Evolutionary conservation across 2,113 vertebrate genomes (phyloP).

Genomic region (Azemiops feae): DNA sequence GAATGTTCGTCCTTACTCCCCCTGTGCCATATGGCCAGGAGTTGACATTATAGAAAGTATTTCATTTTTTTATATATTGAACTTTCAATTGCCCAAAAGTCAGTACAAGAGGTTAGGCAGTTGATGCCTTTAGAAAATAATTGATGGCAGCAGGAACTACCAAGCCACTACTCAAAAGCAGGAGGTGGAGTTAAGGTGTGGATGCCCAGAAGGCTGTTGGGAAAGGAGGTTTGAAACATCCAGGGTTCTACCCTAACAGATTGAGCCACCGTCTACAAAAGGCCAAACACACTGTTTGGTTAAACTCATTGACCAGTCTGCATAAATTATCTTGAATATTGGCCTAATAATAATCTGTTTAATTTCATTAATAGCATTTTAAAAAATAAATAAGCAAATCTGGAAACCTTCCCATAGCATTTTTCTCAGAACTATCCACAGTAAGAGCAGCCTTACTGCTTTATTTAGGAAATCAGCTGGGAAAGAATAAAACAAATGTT

Average conservation of each 20-base stretch:
- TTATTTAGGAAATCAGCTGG: not conserved
- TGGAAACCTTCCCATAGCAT: not conserved
- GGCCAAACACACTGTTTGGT: not conserved
- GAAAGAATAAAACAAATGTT: not conserved
- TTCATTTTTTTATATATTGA: not conserved
- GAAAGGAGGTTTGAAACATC: not conserved
- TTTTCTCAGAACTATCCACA: not conserved
- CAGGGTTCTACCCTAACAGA: not conserved
- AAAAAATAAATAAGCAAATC: not conserved
- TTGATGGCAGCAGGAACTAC: not conserved
- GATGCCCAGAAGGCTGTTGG: not conserved
- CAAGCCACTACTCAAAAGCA: not conserved
- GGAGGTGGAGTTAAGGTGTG: not conserved
- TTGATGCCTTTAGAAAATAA: not conserved
- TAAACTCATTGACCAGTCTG: not conserved
- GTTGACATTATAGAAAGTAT: not conserved
- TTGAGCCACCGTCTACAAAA: not conserved
- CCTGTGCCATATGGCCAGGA: not conserved
- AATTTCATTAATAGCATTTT: not conserved
- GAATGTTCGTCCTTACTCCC: not conserved
- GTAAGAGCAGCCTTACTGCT: not conserved
- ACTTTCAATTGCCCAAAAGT: not conserved
- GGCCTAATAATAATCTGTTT: not conserved
- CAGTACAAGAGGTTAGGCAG: not conserved
- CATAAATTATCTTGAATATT: not conserved